phyloP scores from a whole-genome alignment of 2,797 vertebrate species.

The Glossophaga mutica region DNA sequence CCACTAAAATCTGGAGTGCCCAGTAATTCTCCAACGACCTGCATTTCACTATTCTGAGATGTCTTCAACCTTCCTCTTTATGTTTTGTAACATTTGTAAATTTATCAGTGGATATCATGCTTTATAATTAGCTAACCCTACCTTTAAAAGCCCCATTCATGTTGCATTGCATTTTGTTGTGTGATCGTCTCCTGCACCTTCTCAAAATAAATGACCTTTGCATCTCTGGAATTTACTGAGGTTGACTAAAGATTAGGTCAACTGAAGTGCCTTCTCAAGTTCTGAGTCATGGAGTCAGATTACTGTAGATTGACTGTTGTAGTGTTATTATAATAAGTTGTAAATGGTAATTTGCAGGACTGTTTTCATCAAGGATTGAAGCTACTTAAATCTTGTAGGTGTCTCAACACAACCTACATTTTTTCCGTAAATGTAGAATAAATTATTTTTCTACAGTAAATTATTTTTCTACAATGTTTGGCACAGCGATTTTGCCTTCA shows the following conservation, averaged over 20 bases:
- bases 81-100: neutral
- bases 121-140: neutral
- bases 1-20: neutral
- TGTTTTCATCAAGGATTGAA: neutral
- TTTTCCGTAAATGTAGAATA: neutral
- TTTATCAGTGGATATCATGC: no score
- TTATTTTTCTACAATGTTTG: neutral
- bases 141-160: neutral
- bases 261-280: neutral
- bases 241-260: neutral
- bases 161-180: neutral
- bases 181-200: neutral
- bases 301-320: neutral
- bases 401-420: neutral
- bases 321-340: neutral
- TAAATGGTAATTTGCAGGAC: neutral
- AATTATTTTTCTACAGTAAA: neutral
- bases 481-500: constrained; percentile 1
- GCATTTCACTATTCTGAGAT: neutral
- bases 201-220: neutral
- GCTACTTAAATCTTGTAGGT: neutral
- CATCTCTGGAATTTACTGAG: accelerated
- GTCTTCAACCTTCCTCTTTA: neutral
- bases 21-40: neutral
- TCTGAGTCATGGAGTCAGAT: neutral